These are phyloP conservation scores for Podilymbus podiceps DNA, from an alignment of 2,113 vertebrate genomes.

Conservation along the genomic window DNA sequence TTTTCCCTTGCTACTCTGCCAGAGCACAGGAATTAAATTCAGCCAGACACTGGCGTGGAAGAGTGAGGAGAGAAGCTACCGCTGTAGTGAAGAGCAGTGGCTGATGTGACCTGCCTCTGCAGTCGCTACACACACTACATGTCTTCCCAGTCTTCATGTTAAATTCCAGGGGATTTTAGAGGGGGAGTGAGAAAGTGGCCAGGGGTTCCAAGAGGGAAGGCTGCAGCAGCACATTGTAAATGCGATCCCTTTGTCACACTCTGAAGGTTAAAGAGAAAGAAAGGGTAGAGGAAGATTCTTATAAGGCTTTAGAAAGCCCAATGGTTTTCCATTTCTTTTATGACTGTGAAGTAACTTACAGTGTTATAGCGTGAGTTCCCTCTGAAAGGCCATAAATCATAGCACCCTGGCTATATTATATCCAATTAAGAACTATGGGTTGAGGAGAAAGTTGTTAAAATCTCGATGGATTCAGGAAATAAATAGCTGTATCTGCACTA, in stretches of 20 bases:
- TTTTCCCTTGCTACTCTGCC: background rate
- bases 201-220: background rate
- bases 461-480: constrained; percentile 10
- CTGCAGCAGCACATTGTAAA: background rate
- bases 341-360: background rate
- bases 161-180: background rate
- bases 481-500: background rate
- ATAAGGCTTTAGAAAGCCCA: background rate
- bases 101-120: background rate
- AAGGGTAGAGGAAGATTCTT: background rate
- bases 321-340: background rate
- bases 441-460: background rate
- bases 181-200: background rate
- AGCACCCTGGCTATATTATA: background rate
- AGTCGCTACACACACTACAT: background rate
- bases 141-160: background rate
- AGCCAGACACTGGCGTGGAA: background rate
- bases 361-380: background rate
- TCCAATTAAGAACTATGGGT: background rate
- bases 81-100: background rate
- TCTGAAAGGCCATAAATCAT: background rate
- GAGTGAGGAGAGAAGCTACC: background rate
- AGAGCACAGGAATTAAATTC: background rate
- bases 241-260: background rate
- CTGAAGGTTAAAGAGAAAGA: background rate